Evolutionary conservation across 1,140 invertebrate genomes (phyloP).

Genomic region (Acromyrmex charruanus): DNA sequence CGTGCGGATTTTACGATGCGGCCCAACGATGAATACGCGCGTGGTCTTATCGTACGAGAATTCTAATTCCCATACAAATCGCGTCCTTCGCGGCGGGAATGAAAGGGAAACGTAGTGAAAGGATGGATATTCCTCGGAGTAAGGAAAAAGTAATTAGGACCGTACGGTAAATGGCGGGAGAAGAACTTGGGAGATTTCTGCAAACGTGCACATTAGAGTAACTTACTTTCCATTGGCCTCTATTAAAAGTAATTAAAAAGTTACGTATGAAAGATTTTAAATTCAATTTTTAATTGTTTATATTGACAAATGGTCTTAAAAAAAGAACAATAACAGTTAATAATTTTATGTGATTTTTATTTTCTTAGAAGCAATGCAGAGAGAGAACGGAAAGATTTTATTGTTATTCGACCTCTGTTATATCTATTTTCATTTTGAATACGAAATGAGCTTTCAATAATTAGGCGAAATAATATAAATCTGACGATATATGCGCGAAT

Average conservation of each 20-base stretch:
- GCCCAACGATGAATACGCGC: slow-evolving; percentile 25
- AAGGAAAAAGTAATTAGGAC: slow-evolving; percentile 41
- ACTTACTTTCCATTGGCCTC: neutral
- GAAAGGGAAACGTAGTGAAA: neutral
- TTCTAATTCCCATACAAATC: slow-evolving; percentile 44
- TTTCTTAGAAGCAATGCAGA: neutral
- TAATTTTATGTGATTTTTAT: neutral
- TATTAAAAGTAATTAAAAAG: slow-evolving; percentile 3
- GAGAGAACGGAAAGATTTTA: neutral
- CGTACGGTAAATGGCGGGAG: neutral
- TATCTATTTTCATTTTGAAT: slow-evolving; percentile 3
- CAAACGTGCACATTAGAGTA: neutral
- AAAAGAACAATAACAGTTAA: neutral
- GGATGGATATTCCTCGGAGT: neutral
- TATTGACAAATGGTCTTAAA: neutral
- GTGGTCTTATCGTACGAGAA: slow-evolving; percentile 28
- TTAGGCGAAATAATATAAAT: neutral
- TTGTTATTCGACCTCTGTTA: neutral
- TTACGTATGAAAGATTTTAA: neutral
- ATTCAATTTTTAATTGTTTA: neutral
- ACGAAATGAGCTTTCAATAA: neutral
- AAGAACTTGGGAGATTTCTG: slow-evolving; percentile 5
- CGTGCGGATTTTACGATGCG: neutral
- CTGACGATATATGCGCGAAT: neutral
- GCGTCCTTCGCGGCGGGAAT: neutral